Conservation (phyloP, 1,140 invertebrate genomes). For the Ganaspis sp. region DNA sequence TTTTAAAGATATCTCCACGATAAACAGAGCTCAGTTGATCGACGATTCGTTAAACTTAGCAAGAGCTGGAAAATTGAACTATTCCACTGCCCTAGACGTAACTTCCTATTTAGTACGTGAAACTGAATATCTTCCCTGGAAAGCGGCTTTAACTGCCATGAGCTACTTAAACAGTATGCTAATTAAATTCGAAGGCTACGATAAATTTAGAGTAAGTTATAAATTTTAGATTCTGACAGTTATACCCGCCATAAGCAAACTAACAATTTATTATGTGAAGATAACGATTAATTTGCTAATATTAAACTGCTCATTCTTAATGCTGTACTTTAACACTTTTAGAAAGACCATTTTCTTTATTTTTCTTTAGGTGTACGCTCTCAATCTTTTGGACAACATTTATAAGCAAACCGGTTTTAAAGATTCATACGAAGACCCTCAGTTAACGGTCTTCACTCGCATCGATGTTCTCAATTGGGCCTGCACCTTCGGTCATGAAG, state of each 20-base stretch:
- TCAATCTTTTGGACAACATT: constrained; percentile 80
- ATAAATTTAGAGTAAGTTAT: constrained; percentile 83
- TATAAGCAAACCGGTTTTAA: constrained; percentile 83
- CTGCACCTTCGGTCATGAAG: constrained; percentile 82
- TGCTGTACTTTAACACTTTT: background rate
- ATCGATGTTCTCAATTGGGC: constrained; percentile 83
- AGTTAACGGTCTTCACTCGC: constrained; percentile 82
- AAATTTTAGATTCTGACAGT: background rate
- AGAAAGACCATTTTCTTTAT: background rate
- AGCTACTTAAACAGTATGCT: constrained; percentile 86
- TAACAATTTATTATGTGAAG: too few relatives aligned
- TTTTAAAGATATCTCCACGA: constrained; percentile 81
- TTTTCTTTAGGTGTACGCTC: constrained; percentile 80
- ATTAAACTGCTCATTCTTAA: background rate
- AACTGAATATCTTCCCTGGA: constrained; percentile 88
- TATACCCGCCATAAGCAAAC: too few relatives aligned
- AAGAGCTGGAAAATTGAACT: constrained; percentile 80
- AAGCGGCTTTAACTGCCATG: constrained; percentile 82
- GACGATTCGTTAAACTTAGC: constrained; percentile 93
- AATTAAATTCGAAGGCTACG: constrained; percentile 82
- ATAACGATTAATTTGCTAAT: background rate
- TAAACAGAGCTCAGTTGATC: constrained; percentile 91
- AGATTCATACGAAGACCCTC: constrained; percentile 79
- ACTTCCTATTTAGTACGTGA: constrained; percentile 86
- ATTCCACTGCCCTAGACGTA: constrained; percentile 83